Percentiles rank a stretch among this genome's conserved stretches.
Conservation (phyloP, 2,888 invertebrate genomes). For the Diaphora mendica region DNA sequence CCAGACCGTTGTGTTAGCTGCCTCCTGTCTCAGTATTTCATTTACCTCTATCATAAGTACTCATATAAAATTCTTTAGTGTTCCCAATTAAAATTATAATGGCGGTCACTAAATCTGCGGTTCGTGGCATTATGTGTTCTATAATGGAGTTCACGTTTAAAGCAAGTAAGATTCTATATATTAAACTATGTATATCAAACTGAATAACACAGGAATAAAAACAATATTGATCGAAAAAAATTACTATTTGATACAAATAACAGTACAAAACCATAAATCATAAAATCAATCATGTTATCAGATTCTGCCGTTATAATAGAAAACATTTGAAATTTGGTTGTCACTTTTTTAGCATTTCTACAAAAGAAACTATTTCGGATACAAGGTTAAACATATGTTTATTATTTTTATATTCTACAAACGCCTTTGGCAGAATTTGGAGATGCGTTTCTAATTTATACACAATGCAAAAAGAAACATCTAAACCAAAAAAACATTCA, state of each 20-base stretch:
- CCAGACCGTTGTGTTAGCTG: constrained; percentile 70
- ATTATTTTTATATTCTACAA: constrained; percentile 50
- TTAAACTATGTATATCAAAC: constrained; percentile 12
- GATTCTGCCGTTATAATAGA: constrained; percentile 58
- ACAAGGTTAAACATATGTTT: constrained; percentile 58
- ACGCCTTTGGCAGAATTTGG: constrained; percentile 25
- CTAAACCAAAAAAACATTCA: constrained; percentile 22
- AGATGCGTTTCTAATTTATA: constrained; percentile 41
- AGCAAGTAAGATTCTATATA: constrained; percentile 77
- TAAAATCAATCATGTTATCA: constrained; percentile 44
- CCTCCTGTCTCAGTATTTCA: constrained; percentile 68
- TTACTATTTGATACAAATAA: constrained; percentile 1
- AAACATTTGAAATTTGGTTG: constrained; percentile 54
- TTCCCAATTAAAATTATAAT: constrained; percentile 52
- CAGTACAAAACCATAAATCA: constrained; percentile 26
- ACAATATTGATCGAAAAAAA: not conserved
- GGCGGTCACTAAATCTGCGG: constrained; percentile 79
- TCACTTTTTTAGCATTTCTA: constrained; percentile 48
- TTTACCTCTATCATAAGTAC: constrained; percentile 65
- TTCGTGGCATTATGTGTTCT: constrained; percentile 83
- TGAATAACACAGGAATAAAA: not conserved
- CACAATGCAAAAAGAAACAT: constrained; percentile 25
- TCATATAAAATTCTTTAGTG: constrained; percentile 49
- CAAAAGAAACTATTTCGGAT: constrained; percentile 53
- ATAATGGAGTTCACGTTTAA: constrained; percentile 84